Evolutionary conservation across 2,888 invertebrate species (phyloP), one percentile per base, ranked within the genome.

Genomic region (Pteria penguin): DNA sequence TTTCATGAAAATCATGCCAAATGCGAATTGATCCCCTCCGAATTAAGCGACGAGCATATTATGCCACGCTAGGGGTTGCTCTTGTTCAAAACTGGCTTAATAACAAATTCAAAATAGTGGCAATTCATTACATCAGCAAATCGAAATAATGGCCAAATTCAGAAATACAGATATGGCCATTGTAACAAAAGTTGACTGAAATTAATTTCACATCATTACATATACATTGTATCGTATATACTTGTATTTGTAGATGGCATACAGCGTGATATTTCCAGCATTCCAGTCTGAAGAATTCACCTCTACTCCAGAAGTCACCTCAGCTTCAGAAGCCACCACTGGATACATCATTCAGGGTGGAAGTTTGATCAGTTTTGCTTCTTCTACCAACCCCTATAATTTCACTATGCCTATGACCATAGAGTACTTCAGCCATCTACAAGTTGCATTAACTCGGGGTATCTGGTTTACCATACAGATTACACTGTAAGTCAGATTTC

Each of bases 381-480:
- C 55, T 2, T 27, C 11, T 18, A 55, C 45, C n/a, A n/a, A 36
- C 4, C 33, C 58, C n/a, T 74, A 74, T 36, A 68, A 26, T 11
- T 68, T 68, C 36, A 45, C 11, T 5, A 54, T 24, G 52, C 36
- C 68, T 4, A 61, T 74, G 74, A 61, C 68, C 8, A n/a, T 62
- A 22, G 74, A 74, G 32, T 54, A 32, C 27, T 74, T 74, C 57
- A 68, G 68, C 55, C 74, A 74, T 32, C 29, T 74, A 22, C 61
- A 26, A 36, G 55, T 45, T 26, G 32, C 33, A 18, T 24, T 74
- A 18, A 27, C 60, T 0, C 60, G 74, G 29, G 74, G 74, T 24
- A 61, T 71, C 11, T 27, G 60, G 27, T 62, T 74, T 18, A 31
- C 55, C 26, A 55, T 74, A n/a, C 31, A 61, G 2, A 33, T 62